Evolutionary conservation across 2,797 vertebrate species (phyloP).

Genomic region (Oreochromis mossambicus): DNA sequence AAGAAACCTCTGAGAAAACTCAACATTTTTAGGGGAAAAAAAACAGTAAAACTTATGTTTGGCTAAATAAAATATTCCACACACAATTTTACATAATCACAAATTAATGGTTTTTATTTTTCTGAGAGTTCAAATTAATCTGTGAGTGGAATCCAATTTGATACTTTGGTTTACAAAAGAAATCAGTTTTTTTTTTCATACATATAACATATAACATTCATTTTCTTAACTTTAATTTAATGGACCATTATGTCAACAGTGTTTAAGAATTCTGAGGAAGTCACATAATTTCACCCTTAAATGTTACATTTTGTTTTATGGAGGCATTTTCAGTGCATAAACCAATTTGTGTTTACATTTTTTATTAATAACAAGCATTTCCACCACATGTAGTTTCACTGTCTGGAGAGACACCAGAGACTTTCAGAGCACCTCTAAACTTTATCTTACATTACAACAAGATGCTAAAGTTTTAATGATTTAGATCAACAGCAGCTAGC

Average conservation of each 20-base stretch:
- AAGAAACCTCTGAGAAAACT: not conserved
- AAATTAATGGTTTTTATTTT: not conserved
- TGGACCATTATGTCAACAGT: not conserved
- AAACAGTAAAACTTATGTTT: not conserved
- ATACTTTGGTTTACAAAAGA: not conserved
- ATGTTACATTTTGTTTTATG: not conserved
- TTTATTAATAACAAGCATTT: not conserved
- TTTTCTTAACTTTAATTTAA: not conserved
- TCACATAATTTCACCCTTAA: not conserved
- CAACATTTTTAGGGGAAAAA: not conserved
- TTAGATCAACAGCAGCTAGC: not conserved
- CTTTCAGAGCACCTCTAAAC: not conserved
- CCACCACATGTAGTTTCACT: not conserved
- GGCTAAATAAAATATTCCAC: fast-evolving
- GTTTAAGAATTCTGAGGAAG: not conserved
- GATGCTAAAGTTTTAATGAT: fast-evolving
- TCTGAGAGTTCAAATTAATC: not conserved
- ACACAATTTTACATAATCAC: not conserved
- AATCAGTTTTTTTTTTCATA: not conserved
- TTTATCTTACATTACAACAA: not conserved
- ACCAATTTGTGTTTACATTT: not conserved
- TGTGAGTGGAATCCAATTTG: not conserved
- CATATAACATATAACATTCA: not conserved
- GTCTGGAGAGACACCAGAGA: not conserved
- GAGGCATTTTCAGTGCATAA: not conserved